phyloP scores from a whole-genome alignment of 2,113 vertebrate genomes.

The Oreochromis niloticus region DNA sequence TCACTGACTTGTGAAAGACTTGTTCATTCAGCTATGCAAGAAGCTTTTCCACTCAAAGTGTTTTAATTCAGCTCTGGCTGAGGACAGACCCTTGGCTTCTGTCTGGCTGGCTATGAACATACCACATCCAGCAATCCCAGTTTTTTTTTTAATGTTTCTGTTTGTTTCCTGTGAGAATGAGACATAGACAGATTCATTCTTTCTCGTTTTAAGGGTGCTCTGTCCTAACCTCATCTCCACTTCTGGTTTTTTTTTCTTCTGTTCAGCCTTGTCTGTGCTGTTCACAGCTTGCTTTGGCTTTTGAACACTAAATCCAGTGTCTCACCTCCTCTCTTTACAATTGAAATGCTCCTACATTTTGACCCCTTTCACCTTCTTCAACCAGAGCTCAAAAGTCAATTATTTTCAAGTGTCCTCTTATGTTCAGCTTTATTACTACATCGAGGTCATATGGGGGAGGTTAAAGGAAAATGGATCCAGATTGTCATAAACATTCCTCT shows the following conservation, averaged over 20 bases:
- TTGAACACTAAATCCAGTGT: not conserved
- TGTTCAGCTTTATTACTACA: not conserved
- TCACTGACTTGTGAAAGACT: constrained; percentile 6
- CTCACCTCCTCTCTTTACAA: constrained; percentile 1
- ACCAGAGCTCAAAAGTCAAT: not conserved
- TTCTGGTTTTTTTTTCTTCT: not conserved
- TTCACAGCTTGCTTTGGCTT: not conserved
- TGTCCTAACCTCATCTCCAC: not conserved
- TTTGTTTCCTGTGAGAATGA: not conserved
- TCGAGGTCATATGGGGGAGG: not conserved
- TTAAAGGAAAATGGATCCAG: not conserved
- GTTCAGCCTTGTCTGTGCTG: not conserved
- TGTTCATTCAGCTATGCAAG: not conserved
- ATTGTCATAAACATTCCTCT: not conserved
- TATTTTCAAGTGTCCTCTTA: not conserved
- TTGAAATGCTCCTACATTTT: not conserved
- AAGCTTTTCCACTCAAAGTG: not conserved
- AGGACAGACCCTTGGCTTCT: not conserved
- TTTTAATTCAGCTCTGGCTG: not conserved
- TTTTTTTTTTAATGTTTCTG: not conserved
- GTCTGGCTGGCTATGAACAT: not conserved
- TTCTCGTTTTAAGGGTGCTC: constrained; percentile 2
- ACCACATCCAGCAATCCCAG: not conserved
- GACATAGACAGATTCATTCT: not conserved
- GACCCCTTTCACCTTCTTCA: not conserved